Conservation (phyloP, 2,797 vertebrate species). For the Dendrocincla fuliginosa region DNA sequence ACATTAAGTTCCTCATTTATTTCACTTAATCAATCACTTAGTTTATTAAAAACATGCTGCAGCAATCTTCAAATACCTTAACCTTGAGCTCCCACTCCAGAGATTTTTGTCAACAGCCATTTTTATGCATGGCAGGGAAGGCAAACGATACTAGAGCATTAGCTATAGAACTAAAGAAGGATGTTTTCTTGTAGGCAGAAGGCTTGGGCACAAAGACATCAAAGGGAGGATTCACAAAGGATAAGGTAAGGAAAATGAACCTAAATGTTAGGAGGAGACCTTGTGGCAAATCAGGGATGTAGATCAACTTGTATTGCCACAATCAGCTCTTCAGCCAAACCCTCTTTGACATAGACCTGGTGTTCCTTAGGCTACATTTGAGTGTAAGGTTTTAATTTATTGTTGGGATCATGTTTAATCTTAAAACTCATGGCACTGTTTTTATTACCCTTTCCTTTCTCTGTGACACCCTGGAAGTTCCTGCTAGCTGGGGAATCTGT, state of each 20-base stretch:
- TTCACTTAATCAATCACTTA: neutral
- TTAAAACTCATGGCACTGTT: neutral
- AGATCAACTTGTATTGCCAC: neutral
- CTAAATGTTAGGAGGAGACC: neutral
- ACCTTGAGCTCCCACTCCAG: neutral
- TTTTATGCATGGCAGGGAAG: neutral
- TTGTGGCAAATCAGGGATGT: neutral
- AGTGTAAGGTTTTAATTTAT: neutral
- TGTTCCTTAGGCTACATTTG: neutral
- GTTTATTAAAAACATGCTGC: neutral
- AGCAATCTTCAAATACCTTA: neutral
- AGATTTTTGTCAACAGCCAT: neutral
- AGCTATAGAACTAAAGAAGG: neutral
- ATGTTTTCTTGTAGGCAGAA: slow-evolving; percentile 77
- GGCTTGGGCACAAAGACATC: slow-evolving; percentile 68
- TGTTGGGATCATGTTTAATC: neutral
- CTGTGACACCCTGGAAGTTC: neutral
- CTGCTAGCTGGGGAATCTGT: neutral
- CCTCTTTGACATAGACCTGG: neutral
- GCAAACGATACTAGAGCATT: neutral
- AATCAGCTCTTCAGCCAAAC: neutral
- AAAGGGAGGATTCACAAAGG: slow-evolving; percentile 83
- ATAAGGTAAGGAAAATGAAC: slow-evolving; percentile 81
- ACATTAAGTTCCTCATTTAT: neutral
- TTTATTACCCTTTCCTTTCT: neutral